phyloP scores from a whole-genome alignment of 2,113 vertebrate species.

The Chaenocephalus aceratus region DNA sequence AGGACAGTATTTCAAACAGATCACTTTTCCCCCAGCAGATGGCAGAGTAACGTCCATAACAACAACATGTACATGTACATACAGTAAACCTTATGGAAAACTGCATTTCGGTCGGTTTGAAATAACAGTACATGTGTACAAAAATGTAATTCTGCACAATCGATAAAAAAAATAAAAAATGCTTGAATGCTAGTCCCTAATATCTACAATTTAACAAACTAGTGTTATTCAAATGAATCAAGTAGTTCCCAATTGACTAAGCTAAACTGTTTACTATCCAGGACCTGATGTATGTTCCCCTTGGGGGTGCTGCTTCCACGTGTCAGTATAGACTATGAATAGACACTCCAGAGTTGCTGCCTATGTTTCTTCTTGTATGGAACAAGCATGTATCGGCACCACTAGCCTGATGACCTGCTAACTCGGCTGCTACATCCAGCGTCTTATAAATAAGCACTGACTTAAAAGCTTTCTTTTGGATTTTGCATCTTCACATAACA shows the following conservation, averaged over 20 bases:
- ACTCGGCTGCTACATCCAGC: too few relatives aligned
- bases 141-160: neutral
- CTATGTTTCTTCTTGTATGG: neutral
- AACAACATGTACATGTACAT: too few relatives aligned
- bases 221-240: neutral
- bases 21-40: slow-evolving; percentile 52
- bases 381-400: neutral
- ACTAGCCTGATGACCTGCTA: neutral
- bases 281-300: neutral
- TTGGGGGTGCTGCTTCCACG: neutral
- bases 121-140: neutral
- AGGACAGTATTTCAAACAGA: neutral
- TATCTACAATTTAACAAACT: neutral
- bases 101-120: neutral
- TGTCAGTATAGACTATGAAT: neutral
- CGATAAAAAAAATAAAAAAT: neutral
- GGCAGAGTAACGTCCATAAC: slow-evolving; percentile 45
- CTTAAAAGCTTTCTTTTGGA: too few relatives aligned
- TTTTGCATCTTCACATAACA: too few relatives aligned
- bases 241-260: neutral
- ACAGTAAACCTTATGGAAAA: neutral
- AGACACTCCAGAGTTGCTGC: neutral
- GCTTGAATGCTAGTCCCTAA: neutral
- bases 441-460: too few relatives aligned
- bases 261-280: neutral